Evolutionary conservation across 2,113 vertebrate species (phyloP).

Genomic region (Brienomyrus longianalis): DNA sequence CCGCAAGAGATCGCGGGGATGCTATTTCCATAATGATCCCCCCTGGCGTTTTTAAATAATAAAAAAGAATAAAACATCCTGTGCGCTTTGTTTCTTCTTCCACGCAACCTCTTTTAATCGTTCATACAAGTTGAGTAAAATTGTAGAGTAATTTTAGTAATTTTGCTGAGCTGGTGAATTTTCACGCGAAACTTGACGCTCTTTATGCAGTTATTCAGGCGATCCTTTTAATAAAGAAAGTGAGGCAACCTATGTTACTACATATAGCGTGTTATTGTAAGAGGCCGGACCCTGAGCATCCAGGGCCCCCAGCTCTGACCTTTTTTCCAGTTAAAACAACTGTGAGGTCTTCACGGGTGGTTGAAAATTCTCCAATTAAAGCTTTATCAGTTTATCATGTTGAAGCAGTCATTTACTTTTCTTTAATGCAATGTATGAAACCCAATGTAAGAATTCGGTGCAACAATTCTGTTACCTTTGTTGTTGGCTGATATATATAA

Average conservation of each 20-base stretch:
- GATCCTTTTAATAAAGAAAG: neutral
- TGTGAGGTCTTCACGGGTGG: neutral
- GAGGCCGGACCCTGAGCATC: neutral
- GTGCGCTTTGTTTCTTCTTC: neutral
- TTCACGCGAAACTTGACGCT: neutral
- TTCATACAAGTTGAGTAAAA: neutral
- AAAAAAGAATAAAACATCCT: neutral
- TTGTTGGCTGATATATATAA: neutral
- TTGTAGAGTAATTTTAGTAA: neutral
- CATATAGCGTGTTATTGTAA: neutral
- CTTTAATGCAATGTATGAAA: neutral
- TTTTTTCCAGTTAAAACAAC: neutral
- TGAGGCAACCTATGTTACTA: neutral
- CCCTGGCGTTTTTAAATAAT: neutral
- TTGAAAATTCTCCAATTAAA: neutral
- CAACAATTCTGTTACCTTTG: neutral
- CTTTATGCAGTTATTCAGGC: neutral
- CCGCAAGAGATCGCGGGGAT: slow-evolving; percentile 16
- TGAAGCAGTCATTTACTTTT: neutral
- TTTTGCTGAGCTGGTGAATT: neutral
- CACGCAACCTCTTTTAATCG: neutral
- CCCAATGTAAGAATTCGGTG: neutral
- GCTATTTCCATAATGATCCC: neutral
- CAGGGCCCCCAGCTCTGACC: neutral
- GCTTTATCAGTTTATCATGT: neutral